Conservation (phyloP, 2,888 invertebrate species). For the Napeogenes inachia region DNA sequence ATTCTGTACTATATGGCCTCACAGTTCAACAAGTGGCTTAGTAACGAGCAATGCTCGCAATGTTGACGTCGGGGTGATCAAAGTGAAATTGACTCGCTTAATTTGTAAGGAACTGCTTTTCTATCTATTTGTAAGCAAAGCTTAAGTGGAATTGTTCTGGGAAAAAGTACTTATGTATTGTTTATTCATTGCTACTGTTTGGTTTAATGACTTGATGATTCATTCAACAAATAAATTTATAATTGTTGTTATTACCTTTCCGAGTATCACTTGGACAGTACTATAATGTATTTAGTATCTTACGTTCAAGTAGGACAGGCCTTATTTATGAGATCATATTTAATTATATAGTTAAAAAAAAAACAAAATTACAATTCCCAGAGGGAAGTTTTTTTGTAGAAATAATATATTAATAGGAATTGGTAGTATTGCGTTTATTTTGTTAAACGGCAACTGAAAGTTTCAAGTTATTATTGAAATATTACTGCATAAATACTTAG, state of each 20-base stretch:
- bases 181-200: slow-evolving; percentile 11
- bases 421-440: too few species aligned
- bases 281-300: too few species aligned
- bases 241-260: background rate
- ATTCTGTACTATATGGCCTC: background rate
- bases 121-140: slow-evolving; percentile 58
- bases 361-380: too few species aligned
- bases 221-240: background rate
- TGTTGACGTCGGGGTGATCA: slow-evolving; percentile 68
- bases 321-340: too few species aligned
- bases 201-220: slow-evolving; percentile 10
- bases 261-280: background rate
- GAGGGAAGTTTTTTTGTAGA: too few species aligned
- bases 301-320: too few species aligned
- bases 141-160: slow-evolving; percentile 22
- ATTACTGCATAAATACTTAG: too few species aligned
- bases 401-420: too few species aligned
- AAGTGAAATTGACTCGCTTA: slow-evolving; percentile 44
- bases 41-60: slow-evolving; percentile 62
- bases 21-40: slow-evolving; percentile 47
- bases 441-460: too few species aligned
- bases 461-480: too few species aligned
- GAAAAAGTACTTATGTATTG: slow-evolving; percentile 17
- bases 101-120: slow-evolving; percentile 34
- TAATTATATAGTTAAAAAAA: too few species aligned